phyloP scores from a whole-genome alignment of 1,140 invertebrate genomes.

The Papilio helenus region DNA sequence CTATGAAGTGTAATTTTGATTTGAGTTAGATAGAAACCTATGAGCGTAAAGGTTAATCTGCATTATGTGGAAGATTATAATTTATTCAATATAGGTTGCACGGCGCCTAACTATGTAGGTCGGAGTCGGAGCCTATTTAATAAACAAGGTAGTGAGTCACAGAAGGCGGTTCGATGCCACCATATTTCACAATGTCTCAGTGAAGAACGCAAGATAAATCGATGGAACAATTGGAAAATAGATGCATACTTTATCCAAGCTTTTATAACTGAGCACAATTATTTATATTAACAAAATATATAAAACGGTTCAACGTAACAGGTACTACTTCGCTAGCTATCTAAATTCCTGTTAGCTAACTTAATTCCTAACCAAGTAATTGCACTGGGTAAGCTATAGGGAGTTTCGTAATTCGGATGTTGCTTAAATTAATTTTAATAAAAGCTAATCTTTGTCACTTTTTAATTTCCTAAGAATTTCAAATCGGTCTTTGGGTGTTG shows the following conservation, averaged over 20 bases:
- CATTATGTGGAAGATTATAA: conserved; percentile 17
- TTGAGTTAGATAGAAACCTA: neutral
- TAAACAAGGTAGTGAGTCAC: conserved; percentile 38
- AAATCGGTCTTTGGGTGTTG: no score
- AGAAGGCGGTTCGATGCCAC: conserved; percentile 18
- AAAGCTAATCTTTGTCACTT: no score
- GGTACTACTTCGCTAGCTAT: neutral
- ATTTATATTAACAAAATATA: neutral
- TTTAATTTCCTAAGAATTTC: no score
- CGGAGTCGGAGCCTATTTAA: conserved; percentile 42
- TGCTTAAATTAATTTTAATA: no score
- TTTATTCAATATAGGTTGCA: conserved; percentile 37
- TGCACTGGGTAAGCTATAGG: no score
- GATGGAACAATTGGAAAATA: neutral
- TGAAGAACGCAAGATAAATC: neutral
- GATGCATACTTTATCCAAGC: neutral
- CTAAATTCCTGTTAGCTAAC: neutral
- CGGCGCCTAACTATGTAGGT: conserved; percentile 34
- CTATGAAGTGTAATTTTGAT: neutral
- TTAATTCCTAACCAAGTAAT: no score
- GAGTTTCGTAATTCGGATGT: no score
- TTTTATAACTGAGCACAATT: neutral
- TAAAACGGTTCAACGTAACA: neutral
- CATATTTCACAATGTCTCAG: neutral
- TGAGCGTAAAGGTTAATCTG: neutral